These are phyloP conservation scores for Drosophila bipectinata DNA, from an alignment of 1,140 invertebrate species.

Conservation along the genomic window DNA sequence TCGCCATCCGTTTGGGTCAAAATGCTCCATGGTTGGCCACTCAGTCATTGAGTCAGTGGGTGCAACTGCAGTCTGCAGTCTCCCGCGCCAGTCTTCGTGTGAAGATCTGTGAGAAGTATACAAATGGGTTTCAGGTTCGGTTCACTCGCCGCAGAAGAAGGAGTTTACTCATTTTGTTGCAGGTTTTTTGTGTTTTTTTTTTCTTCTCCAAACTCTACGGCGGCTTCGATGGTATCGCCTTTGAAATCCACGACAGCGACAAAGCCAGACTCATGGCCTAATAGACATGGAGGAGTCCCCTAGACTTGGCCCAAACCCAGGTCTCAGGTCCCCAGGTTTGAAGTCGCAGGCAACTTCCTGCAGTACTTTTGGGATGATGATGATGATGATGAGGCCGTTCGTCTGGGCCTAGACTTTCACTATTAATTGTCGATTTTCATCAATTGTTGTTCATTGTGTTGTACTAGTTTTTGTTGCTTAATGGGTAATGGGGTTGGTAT, in stretches of 20 bases:
- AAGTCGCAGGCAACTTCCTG: constrained; percentile 59
- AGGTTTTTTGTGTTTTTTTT: constrained; percentile 27
- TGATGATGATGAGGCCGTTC: constrained; percentile 59
- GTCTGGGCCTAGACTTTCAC: constrained; percentile 69
- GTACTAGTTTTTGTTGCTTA: constrained; percentile 55
- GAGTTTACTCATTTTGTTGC: constrained; percentile 74
- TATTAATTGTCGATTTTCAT: constrained; percentile 82
- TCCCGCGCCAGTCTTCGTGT: constrained; percentile 59
- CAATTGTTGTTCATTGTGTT: constrained; percentile 63
- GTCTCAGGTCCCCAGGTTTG: constrained; percentile 18
- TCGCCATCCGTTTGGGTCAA: constrained; percentile 38
- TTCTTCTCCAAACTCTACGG: constrained; percentile 10
- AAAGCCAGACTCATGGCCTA: constrained; percentile 60
- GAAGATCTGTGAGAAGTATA: constrained; percentile 82
- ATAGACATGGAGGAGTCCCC: constrained; percentile 65
- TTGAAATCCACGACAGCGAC: constrained; percentile 75
- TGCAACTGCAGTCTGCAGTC: constrained; percentile 36
- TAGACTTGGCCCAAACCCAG: constrained; percentile 3
- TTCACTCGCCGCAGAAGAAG: constrained; percentile 48
- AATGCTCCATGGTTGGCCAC: constrained; percentile 54
- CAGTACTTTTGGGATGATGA: constrained; percentile 63
- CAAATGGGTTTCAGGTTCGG: constrained; percentile 76
- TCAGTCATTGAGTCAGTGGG: constrained; percentile 82
- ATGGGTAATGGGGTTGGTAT: constrained; percentile 80
- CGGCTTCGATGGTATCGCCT: constrained; percentile 80